These are phyloP conservation scores for Zosterops hypoxanthus DNA, from an alignment of 2,113 vertebrate species.

Conservation along the genomic window DNA sequence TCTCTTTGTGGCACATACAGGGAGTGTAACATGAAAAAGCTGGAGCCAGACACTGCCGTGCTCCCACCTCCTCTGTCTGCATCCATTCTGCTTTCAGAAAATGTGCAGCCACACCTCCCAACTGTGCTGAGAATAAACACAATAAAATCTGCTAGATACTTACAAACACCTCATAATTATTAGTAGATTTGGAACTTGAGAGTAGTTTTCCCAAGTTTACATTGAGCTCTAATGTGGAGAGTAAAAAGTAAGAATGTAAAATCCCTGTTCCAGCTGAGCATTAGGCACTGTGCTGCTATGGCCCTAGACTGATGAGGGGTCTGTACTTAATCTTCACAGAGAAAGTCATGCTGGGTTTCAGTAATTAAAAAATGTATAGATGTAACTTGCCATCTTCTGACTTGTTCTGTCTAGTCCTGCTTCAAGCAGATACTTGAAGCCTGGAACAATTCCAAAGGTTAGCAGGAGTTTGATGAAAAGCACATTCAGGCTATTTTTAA, in stretches of 20 bases:
- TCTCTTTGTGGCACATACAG: background rate
- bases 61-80: background rate
- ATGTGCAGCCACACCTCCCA: background rate
- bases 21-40: background rate
- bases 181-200: background rate
- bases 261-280: background rate
- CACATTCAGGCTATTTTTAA: constrained; percentile 1
- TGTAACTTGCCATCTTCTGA: background rate
- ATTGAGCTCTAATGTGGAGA: background rate
- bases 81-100: background rate
- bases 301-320: background rate
- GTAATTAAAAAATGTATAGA: background rate
- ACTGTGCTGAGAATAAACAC: rapidly evolving
- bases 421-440: constrained; percentile 1
- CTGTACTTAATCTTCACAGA: background rate
- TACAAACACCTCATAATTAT: background rate
- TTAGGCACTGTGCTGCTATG: background rate
- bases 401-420: background rate
- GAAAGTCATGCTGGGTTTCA: background rate
- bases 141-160: background rate
- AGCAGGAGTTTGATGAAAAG: background rate
- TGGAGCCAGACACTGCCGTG: background rate
- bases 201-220: background rate
- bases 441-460: constrained; percentile 7
- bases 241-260: background rate